Conservation (phyloP, 1,140 invertebrate genomes). For the Conus betulinus region DNA sequence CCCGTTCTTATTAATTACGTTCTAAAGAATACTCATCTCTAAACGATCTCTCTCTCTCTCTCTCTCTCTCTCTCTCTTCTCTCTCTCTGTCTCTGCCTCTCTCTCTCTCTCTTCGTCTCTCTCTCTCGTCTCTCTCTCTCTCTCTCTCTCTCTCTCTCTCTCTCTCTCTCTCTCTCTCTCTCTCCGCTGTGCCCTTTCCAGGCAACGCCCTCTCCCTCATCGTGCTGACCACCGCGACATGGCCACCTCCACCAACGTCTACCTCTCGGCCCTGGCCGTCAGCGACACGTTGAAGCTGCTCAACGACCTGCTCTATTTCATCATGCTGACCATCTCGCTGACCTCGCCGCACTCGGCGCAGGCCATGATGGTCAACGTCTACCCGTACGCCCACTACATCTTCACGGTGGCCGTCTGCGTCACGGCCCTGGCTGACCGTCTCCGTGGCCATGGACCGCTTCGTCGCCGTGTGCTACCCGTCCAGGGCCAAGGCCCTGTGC, state of each 20-base stretch:
- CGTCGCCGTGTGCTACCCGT: slow-evolving; percentile 94
- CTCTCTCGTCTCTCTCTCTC: no score
- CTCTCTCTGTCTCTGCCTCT: no score
- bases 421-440: slow-evolving; percentile 93
- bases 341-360: slow-evolving; percentile 60
- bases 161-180: no score
- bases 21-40: no score
- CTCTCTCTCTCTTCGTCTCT: no score
- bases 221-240: slow-evolving; percentile 78
- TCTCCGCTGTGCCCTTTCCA: not conserved
- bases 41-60: no score
- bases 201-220: slow-evolving; percentile 85
- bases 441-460: slow-evolving; percentile 95
- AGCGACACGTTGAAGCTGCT: slow-evolving; percentile 86
- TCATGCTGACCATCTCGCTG: slow-evolving; percentile 79
- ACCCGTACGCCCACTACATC: slow-evolving; percentile 74
- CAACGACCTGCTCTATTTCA: slow-evolving; percentile 83
- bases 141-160: no score
- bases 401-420: slow-evolving; percentile 70
- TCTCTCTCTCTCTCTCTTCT: no score
- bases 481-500: slow-evolving; percentile 90
- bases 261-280: slow-evolving; percentile 85
- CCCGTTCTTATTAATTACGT: no score
- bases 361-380: slow-evolving; percentile 65
- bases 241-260: slow-evolving; percentile 77